Percentiles rank a stretch among this genome's conserved stretches.
These are phyloP conservation scores for Tamandua tetradactyla DNA, from an alignment of 2,797 vertebrate species.

Conservation along the genomic window DNA sequence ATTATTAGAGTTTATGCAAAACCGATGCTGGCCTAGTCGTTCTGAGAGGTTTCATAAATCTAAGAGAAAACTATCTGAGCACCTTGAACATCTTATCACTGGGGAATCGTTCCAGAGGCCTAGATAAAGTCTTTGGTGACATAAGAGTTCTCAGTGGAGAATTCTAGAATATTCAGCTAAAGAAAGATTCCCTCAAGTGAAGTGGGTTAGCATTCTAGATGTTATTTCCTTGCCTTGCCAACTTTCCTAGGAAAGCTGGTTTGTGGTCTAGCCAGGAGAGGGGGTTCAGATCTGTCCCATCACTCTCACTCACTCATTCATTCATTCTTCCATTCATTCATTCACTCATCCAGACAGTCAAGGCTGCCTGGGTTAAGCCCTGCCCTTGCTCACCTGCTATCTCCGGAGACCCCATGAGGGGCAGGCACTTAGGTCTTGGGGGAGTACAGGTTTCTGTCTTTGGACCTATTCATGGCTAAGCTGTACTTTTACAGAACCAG, in stretches of 20 bases:
- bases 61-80: neutral
- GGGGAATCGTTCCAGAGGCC: neutral
- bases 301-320: too few species aligned
- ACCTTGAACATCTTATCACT: neutral
- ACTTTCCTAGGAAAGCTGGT: neutral
- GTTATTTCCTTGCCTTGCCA: neutral
- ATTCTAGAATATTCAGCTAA: neutral
- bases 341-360: neutral
- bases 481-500: neutral
- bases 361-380: neutral
- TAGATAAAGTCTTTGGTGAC: neutral
- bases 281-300: rapidly evolving
- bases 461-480: neutral
- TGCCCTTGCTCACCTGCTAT: neutral
- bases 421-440: neutral
- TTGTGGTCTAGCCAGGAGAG: neutral
- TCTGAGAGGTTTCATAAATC: neutral
- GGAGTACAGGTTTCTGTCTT: neutral
- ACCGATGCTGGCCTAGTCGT: neutral
- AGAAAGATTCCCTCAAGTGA: neutral
- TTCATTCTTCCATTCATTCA: neutral
- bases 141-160: neutral
- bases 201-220: neutral
- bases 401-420: neutral
- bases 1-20: neutral